Evolutionary conservation across 2,113 vertebrate species (phyloP), one percentile per base, ranked within the genome.

Genomic region (Heteronetta atricapilla): DNA sequence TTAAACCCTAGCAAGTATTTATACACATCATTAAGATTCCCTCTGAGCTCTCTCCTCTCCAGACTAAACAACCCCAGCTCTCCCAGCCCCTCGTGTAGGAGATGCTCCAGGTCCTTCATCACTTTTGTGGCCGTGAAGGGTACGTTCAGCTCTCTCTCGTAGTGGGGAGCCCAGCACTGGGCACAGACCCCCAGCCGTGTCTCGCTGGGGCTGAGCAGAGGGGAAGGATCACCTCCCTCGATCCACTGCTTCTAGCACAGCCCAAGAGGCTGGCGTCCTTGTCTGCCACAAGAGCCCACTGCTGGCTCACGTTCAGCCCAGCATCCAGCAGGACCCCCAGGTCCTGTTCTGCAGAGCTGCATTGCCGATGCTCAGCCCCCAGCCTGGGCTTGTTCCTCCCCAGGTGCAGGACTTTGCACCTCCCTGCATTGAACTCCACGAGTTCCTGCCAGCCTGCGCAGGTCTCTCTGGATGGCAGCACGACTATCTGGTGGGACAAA

Each of bases 381-480:
- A 52, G 46, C 6, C 36, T 68, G 64, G 22, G 26, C 25, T n/a
- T 70, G 42, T 50, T 81, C 19, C 31, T 72, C 13, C 36, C 19
- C 22, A 48, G 11, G 5, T 20, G 14, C 48, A 42, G 1, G 28
- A 50, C 40, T n/a, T 13, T 1, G 38, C 28, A 36, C 8, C 59
- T 31, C 26, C 31, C 20, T 48, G 34, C 29, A 68, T 1, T 55
- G 59, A 88, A 44, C 38, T 7, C 36, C 23, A 8, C 3, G 8
- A 64, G 26, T 18, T 73, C 59, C 46, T 36, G 20, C 3, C 0
- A 0, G 33, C 34, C 56, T 56, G 11, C 4, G 58, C 44, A 75
- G 17, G n/a, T 70, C n/a, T 46, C 50, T n/a, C 63, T 38, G 28
- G 42, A 44, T 31, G 19, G 44, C 66, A 66, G 28, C 10, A 59